Conservation (phyloP, 1,140 invertebrate genomes). For the Microplitis demolitor region DNA sequence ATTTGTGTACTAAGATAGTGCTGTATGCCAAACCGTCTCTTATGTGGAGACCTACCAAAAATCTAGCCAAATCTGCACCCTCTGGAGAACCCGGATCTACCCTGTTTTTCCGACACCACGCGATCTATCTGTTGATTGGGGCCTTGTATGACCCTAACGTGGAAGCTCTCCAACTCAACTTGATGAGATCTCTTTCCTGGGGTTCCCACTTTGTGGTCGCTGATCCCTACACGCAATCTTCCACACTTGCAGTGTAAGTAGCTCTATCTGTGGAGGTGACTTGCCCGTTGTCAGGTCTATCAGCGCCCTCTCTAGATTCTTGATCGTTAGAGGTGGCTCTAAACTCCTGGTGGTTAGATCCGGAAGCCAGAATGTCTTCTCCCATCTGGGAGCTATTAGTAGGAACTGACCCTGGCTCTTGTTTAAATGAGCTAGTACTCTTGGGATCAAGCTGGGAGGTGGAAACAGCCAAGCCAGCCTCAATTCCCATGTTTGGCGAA, state of each 20-base stretch:
- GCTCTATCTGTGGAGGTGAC: too few species aligned
- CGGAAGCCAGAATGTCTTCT: slow-evolving; percentile 14
- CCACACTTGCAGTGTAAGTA: too few species aligned
- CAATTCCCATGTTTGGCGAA: slow-evolving; percentile 42
- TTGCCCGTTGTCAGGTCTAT: slow-evolving; percentile 21
- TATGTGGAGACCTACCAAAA: too few species aligned
- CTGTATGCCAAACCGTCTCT: too few species aligned
- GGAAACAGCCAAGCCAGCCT: slow-evolving; percentile 52
- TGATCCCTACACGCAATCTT: too few species aligned
- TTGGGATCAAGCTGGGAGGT: slow-evolving; percentile 46
- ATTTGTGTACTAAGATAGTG: too few species aligned
- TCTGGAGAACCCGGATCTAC: neutral
- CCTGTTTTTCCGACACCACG: slow-evolving; percentile 37
- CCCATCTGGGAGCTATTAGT: slow-evolving; percentile 8
- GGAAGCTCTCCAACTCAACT: slow-evolving; percentile 5
- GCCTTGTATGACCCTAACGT: slow-evolving; percentile 8
- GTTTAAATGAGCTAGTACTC: slow-evolving; percentile 45
- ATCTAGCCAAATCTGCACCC: too few species aligned
- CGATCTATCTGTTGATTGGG: slow-evolving; percentile 37
- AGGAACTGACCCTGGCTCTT: slow-evolving; percentile 19
- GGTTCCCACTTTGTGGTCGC: slow-evolving; percentile 2
- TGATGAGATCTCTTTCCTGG: slow-evolving; percentile 14
- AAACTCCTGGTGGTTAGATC: neutral
- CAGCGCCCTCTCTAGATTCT: neutral
- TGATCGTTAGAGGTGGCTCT: neutral